Evolutionary conservation across 35 echinoderm and acorn worm genomes (phyloP).

Genomic region (Ptychodera flava): DNA sequence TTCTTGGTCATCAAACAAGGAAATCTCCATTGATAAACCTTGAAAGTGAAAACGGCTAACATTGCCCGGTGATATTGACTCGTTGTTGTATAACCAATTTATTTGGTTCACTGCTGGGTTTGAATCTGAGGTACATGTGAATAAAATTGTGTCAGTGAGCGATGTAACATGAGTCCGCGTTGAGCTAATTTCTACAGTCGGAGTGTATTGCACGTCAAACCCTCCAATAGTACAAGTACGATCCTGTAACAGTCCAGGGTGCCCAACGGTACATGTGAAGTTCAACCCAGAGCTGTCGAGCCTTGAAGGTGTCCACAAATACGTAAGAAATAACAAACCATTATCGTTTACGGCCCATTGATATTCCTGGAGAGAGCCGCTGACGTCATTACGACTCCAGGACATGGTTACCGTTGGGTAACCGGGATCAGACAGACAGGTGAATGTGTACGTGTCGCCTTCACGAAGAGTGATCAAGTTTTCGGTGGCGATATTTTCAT

Average conservation of each 20-base stretch:
- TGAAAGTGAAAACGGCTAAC: background rate
- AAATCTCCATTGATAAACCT: background rate
- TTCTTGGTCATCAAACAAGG: background rate
- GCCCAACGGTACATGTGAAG: background rate
- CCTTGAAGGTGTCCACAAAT: background rate
- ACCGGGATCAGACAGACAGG: background rate
- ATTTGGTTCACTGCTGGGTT: background rate
- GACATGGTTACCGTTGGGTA: background rate
- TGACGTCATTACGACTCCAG: background rate
- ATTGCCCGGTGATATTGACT: background rate
- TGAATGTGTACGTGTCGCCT: background rate
- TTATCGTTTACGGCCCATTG: background rate
- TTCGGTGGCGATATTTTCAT: background rate
- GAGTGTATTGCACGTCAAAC: background rate
- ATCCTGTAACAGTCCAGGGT: background rate
- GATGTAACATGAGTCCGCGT: background rate
- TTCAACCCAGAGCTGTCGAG: background rate
- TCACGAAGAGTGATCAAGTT: background rate
- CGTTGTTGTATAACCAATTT: background rate
- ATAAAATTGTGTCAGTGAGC: background rate
- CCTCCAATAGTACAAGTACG: background rate
- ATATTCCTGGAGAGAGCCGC: background rate
- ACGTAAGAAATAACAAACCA: background rate
- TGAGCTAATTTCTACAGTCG: background rate
- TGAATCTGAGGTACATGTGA: background rate